phyloP scores from a whole-genome alignment of 2,888 invertebrate species.

The Galerucella nymphaeae region DNA sequence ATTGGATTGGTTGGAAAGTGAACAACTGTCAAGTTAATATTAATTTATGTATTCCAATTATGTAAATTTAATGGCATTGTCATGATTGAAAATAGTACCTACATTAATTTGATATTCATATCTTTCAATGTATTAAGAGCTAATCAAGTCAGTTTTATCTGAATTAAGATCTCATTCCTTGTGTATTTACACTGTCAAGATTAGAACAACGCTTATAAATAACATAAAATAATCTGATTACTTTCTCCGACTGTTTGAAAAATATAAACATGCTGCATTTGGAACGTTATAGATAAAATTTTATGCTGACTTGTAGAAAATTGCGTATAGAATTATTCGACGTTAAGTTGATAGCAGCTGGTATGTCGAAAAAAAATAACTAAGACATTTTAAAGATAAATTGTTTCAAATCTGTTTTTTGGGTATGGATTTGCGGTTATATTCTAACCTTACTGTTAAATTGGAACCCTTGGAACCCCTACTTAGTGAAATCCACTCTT shows the following conservation, averaged over 20 bases:
- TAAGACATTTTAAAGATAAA: too few species aligned
- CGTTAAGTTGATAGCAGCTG: background rate
- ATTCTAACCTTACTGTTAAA: too few species aligned
- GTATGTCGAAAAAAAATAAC: too few species aligned
- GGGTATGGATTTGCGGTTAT: too few species aligned
- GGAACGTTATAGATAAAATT: background rate
- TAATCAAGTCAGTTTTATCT: conserved; percentile 22
- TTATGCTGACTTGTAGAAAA: background rate
- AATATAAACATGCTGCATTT: background rate
- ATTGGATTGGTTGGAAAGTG: too few species aligned
- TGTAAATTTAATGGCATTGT: conserved; percentile 19
- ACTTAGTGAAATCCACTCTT: too few species aligned
- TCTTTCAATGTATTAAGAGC: conserved; percentile 17
- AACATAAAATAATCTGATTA: conserved; percentile 9
- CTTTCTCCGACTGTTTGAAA: conserved; percentile 4
- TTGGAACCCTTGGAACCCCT: too few species aligned
- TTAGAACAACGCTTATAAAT: conserved; percentile 15
- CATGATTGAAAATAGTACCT: conserved; percentile 8
- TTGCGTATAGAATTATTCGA: background rate
- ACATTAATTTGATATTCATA: conserved; percentile 18
- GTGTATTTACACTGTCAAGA: conserved; percentile 20
- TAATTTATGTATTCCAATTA: too few species aligned
- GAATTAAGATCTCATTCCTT: conserved; percentile 18
- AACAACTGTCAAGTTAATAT: too few species aligned
- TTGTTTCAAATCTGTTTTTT: too few species aligned